Percentiles rank a stretch among this genome's conserved stretches.
phyloP scores from a whole-genome alignment of 1,140 invertebrate genomes.

The Monochamus saltuarius region DNA sequence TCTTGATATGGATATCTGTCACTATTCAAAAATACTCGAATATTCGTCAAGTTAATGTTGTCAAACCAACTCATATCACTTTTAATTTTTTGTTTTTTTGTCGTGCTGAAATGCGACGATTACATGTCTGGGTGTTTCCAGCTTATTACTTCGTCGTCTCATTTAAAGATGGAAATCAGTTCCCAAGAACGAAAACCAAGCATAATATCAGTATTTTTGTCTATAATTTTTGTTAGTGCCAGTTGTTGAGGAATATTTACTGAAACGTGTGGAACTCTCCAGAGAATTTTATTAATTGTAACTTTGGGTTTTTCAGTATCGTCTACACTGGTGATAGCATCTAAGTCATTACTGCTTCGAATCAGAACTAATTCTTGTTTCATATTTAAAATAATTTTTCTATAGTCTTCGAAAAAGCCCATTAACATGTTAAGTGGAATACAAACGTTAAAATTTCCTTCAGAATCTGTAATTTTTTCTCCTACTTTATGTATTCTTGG shows the following conservation, averaged over 20 bases:
- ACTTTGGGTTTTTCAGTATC: slow-evolving; percentile 3
- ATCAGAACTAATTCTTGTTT: slow-evolving; percentile 54
- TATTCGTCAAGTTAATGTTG: too few relatives aligned
- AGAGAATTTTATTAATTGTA: slow-evolving; percentile 24
- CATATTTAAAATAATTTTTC: slow-evolving; percentile 51
- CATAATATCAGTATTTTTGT: slow-evolving; percentile 9
- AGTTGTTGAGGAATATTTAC: slow-evolving; percentile 17
- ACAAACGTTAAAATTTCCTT: slow-evolving; percentile 44
- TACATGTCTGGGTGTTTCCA: slow-evolving; percentile 5
- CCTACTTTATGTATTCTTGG: slow-evolving; percentile 18
- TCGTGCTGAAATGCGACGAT: neutral
- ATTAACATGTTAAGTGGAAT: slow-evolving; percentile 50
- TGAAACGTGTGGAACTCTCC: slow-evolving; percentile 26
- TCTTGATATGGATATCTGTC: too few relatives aligned
- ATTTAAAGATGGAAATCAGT: neutral
- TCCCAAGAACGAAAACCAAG: slow-evolving; percentile 11
- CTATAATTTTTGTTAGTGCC: slow-evolving; percentile 12
- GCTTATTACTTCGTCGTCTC: neutral
- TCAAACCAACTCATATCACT: too few relatives aligned
- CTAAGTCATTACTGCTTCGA: slow-evolving; percentile 40
- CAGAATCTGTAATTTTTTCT: neutral
- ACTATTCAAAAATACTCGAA: too few relatives aligned
- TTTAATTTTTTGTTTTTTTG: too few relatives aligned
- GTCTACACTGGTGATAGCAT: slow-evolving; percentile 16
- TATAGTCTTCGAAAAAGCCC: slow-evolving; percentile 55